Evolutionary conservation across 1,140 invertebrate species (phyloP), one percentile per base, ranked within the genome.

Genomic region (Drosophila biarmipes): DNA sequence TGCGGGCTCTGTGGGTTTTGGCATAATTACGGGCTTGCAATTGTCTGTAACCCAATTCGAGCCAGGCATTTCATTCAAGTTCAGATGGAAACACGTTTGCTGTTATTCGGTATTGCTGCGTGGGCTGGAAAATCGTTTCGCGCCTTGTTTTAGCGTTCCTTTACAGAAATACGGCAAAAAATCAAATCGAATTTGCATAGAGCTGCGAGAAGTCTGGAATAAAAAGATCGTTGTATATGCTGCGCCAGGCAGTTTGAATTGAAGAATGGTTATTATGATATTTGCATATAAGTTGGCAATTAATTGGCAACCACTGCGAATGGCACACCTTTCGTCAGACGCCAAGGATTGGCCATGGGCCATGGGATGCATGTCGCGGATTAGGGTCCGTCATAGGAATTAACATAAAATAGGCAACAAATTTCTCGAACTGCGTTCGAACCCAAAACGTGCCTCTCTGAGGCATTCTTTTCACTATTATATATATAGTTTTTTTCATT

Each of bases 261-360:
- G 66, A 64, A 63, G 73, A 76, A 87, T 87, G 74, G 69, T 78
- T 81, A 87, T 86, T 86, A 86, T 61, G 66, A 49, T 59, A 89
- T 89, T 89, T 90, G 73, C 84, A 89, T 89, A 89, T 57, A 84
- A 89, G 79, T 84, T 84, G 80, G 80, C 85, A 89, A 89, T 89
- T 89, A 89, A 89, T 80, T 78, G 66, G 74, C 74, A 66, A 68
- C 73, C 68, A 77, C 67, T 59, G 62, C 53, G 66, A 72, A 67
- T 72, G 82, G 57, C 82, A 82, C 82, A 69, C 82, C 81, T 78
- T 43, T 35, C 38, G 57, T 80, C 72, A 74, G 67, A 63, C 68
- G 75, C 56, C 77, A 56, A 86, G 82, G 84, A 86, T 86, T 81
- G 81, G 82, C 63, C 29, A 42, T 40, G 58, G 24, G 46, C 56